A percentile compares a stretch with the other conserved stretches of the same genome.
These are phyloP conservation scores for Acronicta alni DNA, from an alignment of 2,888 invertebrate species.

Conservation along the genomic window DNA sequence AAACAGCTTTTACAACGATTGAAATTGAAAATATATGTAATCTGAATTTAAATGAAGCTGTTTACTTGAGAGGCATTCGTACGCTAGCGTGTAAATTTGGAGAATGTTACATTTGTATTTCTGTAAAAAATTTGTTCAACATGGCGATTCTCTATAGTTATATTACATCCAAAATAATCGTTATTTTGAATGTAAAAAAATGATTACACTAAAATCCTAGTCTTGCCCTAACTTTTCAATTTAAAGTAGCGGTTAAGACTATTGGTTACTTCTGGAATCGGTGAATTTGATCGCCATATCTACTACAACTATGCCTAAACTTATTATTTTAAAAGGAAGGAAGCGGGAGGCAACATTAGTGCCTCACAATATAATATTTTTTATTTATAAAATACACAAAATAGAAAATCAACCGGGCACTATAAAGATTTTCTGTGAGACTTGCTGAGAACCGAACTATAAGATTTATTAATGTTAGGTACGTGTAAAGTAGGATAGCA, in stretches of 20 bases:
- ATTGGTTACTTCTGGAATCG: background rate
- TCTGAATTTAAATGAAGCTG: slow-evolving; percentile 6
- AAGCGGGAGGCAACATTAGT: slow-evolving; percentile 14
- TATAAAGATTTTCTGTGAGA: too few relatives aligned
- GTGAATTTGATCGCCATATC: slow-evolving; percentile 5
- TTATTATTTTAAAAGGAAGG: background rate
- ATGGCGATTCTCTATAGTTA: slow-evolving; percentile 6
- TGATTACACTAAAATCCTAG: slow-evolving; percentile 21
- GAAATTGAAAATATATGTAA: slow-evolving; percentile 10
- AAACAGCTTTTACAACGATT: background rate
- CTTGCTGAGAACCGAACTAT: slow-evolving; percentile 1
- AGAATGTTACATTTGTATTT: slow-evolving; percentile 3
- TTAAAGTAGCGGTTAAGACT: slow-evolving; percentile 71
- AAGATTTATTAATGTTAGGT: background rate
- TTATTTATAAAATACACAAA: slow-evolving; percentile 22
- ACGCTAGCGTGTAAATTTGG: background rate
- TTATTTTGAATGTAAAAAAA: slow-evolving; percentile 38
- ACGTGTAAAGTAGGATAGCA: slow-evolving; percentile 5
- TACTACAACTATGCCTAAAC: background rate
- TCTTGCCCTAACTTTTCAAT: slow-evolving; percentile 74
- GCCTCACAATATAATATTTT: slow-evolving; percentile 17
- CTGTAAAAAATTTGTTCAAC: background rate
- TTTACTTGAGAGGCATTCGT: slow-evolving; percentile 4
- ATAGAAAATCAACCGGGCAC: slow-evolving; percentile 18
- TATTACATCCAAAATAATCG: slow-evolving; percentile 28